Evolutionary conservation across 2,888 invertebrate genomes (phyloP), one percentile per base, ranked within the genome.

Genomic region (Trilocha varians): DNA sequence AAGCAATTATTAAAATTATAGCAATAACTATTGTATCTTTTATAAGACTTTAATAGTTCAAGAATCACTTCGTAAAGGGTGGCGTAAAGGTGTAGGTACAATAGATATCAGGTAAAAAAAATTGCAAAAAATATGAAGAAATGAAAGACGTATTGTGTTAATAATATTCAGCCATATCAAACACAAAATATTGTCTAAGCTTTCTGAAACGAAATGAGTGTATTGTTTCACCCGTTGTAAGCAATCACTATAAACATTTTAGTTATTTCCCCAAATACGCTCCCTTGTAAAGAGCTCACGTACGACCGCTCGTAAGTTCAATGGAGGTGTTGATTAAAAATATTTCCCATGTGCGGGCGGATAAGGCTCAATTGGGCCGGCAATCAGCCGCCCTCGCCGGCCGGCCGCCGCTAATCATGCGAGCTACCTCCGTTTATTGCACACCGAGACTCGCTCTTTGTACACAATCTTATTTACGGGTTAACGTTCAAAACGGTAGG

Each of bases 271-370:
- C 50, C 45, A 40, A 76, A 57, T 80, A 45, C 83, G 65, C 50
- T 67, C 74, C 85, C 78, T 82, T 44, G 44, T 50, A 47, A 55
- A 59, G 68, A 72, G 80, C 83, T 82, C 85, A 84, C 85, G 83
- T 84, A 84, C 83, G 77, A 76, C 78, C 80, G 82, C 85, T 85
- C 85, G 86, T 85, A 86, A 87, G 86, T 86, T 86, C 84, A 86
- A 86, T 86, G 86, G 85, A 85, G 85, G 87, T 86, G 86, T 87
- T 87, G 87, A 86, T 86, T 86, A 87, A 87, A 87, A 86, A 86
- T 86, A 87, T 86, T 86, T 85, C 86, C 86, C 86, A 85, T 85
- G 84, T 82, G 86, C 82, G 86, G 78, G 80, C 76, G 84, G 84
- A 79, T 82, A 84, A 83, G 80, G 83, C 83, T 80, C 86, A 85